phyloP scores from a whole-genome alignment of 2,888 invertebrate genomes.

The Hypercompe scribonia region DNA sequence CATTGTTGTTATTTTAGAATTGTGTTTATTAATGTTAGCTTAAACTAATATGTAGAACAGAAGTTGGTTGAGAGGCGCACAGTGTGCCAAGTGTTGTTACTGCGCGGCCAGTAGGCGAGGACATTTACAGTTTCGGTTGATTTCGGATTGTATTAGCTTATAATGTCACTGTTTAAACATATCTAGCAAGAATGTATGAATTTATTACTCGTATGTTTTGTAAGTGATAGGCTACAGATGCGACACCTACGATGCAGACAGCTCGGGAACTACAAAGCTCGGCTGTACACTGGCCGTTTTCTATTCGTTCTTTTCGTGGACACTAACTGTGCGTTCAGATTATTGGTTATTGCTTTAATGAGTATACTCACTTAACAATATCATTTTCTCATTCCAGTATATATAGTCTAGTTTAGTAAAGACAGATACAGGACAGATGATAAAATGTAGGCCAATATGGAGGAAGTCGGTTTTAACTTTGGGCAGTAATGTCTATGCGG shows the following conservation, averaged over 20 bases:
- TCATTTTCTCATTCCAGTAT: background rate
- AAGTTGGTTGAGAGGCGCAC: slow-evolving; percentile 55
- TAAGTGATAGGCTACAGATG: slow-evolving; percentile 59
- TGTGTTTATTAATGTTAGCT: slow-evolving; percentile 54
- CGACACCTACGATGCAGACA: slow-evolving; percentile 28
- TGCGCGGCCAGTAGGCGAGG: slow-evolving; percentile 43
- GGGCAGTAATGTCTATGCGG: background rate
- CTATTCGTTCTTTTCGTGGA: background rate
- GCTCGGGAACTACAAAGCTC: background rate
- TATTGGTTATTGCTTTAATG: background rate
- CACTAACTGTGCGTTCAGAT: background rate
- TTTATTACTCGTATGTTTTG: slow-evolving; percentile 66
- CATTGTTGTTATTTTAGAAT: slow-evolving; percentile 37
- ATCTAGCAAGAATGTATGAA: slow-evolving; percentile 73
- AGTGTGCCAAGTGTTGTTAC: slow-evolving; percentile 35
- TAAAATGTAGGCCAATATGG: background rate
- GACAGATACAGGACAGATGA: background rate
- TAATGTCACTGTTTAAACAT: slow-evolving; percentile 75
- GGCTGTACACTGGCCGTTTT: background rate
- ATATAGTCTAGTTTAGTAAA: background rate
- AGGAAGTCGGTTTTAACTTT: background rate
- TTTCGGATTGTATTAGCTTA: slow-evolving; percentile 61
- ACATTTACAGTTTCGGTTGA: slow-evolving; percentile 51
- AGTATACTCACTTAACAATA: background rate
- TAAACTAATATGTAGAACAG: slow-evolving; percentile 48